These are phyloP conservation scores for Lycocerus yunnanus DNA, from an alignment of 2,888 invertebrate genomes.

Conservation along the genomic window DNA sequence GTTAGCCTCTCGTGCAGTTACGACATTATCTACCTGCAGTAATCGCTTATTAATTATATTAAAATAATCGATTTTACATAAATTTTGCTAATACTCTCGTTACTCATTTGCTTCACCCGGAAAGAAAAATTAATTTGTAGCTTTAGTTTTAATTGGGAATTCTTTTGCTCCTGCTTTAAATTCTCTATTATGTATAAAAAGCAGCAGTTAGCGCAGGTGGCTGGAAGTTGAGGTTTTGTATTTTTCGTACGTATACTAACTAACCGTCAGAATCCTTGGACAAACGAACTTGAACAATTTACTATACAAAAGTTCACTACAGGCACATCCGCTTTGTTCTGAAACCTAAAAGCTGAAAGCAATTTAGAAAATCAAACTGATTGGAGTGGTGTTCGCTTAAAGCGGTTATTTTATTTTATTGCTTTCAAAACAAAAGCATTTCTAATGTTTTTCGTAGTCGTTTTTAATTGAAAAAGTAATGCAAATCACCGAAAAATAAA, in stretches of 20 bases:
- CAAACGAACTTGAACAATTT: slow-evolving; percentile 6
- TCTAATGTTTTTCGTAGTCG: background rate
- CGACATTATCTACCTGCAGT: no score
- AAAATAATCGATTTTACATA: no score
- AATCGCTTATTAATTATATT: no score
- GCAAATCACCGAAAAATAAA: background rate
- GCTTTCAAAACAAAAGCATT: background rate
- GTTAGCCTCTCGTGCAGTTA: no score
- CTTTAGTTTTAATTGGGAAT: background rate
- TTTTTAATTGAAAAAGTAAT: slow-evolving; percentile 1
- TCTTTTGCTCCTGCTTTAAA: background rate
- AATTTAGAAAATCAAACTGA: slow-evolving; percentile 16
- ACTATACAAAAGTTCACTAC: slow-evolving; percentile 4
- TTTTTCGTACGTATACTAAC: background rate
- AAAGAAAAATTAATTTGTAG: background rate
- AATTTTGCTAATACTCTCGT: no score
- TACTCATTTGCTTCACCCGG: no score
- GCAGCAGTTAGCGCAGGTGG: background rate
- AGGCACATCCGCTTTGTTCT: slow-evolving; percentile 9
- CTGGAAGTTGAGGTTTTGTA: background rate
- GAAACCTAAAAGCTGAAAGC: slow-evolving; percentile 9
- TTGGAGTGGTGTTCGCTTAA: slow-evolving; percentile 4
- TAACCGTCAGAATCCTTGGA: background rate
- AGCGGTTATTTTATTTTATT: slow-evolving; percentile 2
- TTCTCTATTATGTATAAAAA: background rate